Conservation (phyloP, 1,140 invertebrate species). For the Pogonognathellus flavescens region DNA sequence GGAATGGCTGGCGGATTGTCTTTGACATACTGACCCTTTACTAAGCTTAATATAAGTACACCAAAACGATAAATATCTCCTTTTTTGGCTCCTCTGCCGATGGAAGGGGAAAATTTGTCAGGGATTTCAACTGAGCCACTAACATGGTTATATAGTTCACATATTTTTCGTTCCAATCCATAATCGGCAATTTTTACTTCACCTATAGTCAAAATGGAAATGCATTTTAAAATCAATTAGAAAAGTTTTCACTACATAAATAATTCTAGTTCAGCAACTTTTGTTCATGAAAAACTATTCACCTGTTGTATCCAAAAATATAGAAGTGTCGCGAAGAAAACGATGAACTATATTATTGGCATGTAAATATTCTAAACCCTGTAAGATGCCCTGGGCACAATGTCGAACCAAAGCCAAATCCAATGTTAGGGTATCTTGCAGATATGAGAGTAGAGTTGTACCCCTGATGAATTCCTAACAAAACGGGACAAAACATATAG, state of each 20-base stretch:
- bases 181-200: conserved; percentile 78
- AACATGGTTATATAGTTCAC: conserved; percentile 71
- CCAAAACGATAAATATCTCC: conserved; percentile 81
- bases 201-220: conserved; percentile 68
- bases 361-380: conserved; percentile 80
- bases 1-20: conserved; percentile 73
- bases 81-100: conserved; percentile 79
- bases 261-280: too few relatives aligned
- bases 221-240: conserved; percentile 37
- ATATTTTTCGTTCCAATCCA: conserved; percentile 78
- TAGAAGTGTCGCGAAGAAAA: conserved; percentile 77
- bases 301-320: conserved; percentile 76
- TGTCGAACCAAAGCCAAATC: conserved; percentile 76
- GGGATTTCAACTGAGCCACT: conserved; percentile 63
- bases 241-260: too few relatives aligned
- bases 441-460: conserved; percentile 72
- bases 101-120: conserved; percentile 72
- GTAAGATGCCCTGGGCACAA: conserved; percentile 77
- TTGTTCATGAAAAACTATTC: too few relatives aligned
- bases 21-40: conserved; percentile 72
- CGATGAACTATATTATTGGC: conserved; percentile 84
- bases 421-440: conserved; percentile 73
- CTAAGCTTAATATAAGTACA: conserved; percentile 74
- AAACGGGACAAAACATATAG: too few relatives aligned
- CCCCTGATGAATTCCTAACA: conserved; percentile 77